Evolutionary conservation across 2,113 vertebrate species (phyloP), one percentile per base, ranked within the genome.

Genomic region (Sylvilagus bachmani): DNA sequence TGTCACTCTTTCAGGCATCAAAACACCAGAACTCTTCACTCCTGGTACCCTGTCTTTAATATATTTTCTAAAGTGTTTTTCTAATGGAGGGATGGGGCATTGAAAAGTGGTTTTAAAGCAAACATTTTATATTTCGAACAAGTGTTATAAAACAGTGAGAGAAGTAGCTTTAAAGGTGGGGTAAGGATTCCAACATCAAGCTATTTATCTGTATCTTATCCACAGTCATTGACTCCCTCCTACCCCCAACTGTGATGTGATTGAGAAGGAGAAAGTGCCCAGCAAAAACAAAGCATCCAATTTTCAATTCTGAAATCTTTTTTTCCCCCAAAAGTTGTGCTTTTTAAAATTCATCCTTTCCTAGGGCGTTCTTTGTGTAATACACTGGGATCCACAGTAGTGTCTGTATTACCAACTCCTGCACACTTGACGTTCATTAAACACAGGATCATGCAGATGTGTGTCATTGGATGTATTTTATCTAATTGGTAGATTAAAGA

Each of bases 401-500:
- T 73, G 10, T 86, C 33, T 87, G 12, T 64, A 51, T 80, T 83
- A 77, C 64, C 70, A 92, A 66, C 25, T 81, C 51, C 82, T 88
- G 5, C 77, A 64, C 87, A 49, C 96, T 95, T 74, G 96, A 96
- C 80, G 66, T 90, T 96, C 82, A 96, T 95, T 38, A 77, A 97
- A 64, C 33, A 86, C 81, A 92, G 90, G 74, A 85, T 0, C 0
- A 16, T 79, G 71, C 75, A 88, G 80, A 91, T 97, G 70, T 86
- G 93, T 97, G 86, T 92, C 93, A 90, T 91, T 9, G 73, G 61
- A 21, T 82, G 83, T 75, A 55, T 87, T 66, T 51, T 82, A 88
- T 97, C 93, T 98, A 97, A 96, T 96, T 96, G 84, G 88, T 85
- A 95, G 90, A 97, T 97, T 97, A 96, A 97, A 97, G 80, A 90